Percentiles rank a stretch among this genome's conserved stretches.
Conservation (phyloP, 2,888 invertebrate species). For the Athetis lepigone region DNA sequence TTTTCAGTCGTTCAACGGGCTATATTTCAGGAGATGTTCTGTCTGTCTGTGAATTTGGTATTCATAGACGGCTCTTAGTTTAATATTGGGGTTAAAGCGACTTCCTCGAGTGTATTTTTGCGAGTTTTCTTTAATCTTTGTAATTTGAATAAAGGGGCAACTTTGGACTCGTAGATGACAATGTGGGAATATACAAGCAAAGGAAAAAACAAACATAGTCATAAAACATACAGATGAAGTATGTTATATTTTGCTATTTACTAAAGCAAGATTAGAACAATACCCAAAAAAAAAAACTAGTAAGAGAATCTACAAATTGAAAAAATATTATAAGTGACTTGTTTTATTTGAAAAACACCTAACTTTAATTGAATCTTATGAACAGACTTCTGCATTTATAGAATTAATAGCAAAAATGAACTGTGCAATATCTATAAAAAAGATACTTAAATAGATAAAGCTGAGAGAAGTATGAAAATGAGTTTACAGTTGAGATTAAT, state of each 20-base stretch:
- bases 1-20: constrained; percentile 84
- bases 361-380: no score
- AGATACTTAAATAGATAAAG: constrained; percentile 62
- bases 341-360: neutral
- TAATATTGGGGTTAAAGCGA: constrained; percentile 77
- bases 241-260: no score
- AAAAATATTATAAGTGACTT: neutral
- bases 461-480: constrained; percentile 73
- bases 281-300: neutral
- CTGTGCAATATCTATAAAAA: no score
- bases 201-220: neutral
- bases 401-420: no score
- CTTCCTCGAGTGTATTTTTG: constrained; percentile 55
- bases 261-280: neutral
- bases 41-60: constrained; percentile 86
- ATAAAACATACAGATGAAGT: no score
- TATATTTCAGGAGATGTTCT: constrained; percentile 83
- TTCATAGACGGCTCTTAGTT: constrained; percentile 86
- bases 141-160: constrained; percentile 44
- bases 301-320: neutral
- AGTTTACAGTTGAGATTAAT: constrained; percentile 82
- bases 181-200: neutral
- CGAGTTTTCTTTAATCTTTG: constrained; percentile 55
- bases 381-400: no score
- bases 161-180: neutral